Percentiles rank a stretch among this genome's conserved stretches.
phyloP scores from a whole-genome alignment of 2,113 vertebrate genomes.

The Cyanoliseus patagonus region DNA sequence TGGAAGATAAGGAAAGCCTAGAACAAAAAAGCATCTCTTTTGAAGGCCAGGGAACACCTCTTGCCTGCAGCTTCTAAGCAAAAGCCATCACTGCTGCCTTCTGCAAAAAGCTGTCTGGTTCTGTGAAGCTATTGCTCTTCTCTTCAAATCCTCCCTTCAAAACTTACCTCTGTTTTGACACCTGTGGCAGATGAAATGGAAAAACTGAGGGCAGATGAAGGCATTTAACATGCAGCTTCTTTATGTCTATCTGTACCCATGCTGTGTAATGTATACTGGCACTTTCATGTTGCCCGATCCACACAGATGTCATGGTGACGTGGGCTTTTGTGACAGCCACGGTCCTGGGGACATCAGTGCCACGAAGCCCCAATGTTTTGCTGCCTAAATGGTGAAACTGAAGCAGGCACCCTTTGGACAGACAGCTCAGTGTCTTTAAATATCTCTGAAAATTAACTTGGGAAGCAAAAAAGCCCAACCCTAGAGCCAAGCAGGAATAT shows the following conservation, averaged over 20 bases:
- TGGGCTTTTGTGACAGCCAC: fast-evolving
- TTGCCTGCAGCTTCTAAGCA: not conserved
- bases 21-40: not conserved
- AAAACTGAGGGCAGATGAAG: not conserved
- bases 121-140: not conserved
- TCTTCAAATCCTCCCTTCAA: not conserved
- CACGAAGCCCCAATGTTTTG: not conserved
- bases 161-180: not conserved
- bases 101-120: not conserved
- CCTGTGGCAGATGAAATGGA: not conserved
- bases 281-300: not conserved
- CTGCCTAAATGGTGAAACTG: not conserved
- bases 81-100: not conserved
- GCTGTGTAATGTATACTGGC: not conserved
- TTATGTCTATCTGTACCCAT: fast-evolving
- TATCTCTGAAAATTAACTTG: not conserved
- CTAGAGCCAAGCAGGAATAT: not conserved
- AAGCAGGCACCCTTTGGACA: not conserved
- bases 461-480: not conserved
- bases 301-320: not conserved
- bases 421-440: not conserved
- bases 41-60: not conserved
- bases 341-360: not conserved
- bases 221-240: not conserved
- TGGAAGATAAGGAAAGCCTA: not conserved